phyloP scores from a whole-genome alignment of 1,140 invertebrate species.

The Drosophila auraria region DNA sequence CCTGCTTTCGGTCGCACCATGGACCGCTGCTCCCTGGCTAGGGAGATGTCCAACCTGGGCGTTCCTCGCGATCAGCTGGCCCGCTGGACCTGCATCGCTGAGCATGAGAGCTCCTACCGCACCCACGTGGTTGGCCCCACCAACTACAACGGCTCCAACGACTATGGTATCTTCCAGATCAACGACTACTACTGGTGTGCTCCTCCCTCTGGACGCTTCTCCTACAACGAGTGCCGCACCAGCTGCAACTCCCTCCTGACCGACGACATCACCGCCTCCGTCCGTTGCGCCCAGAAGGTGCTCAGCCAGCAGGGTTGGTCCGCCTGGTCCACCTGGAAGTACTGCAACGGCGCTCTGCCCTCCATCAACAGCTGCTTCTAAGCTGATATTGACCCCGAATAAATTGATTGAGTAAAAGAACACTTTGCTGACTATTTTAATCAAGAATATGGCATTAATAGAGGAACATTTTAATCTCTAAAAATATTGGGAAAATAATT shows the following conservation, averaged over 20 bases:
- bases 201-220: slow-evolving; percentile 60
- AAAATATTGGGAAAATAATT: background rate
- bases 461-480: background rate
- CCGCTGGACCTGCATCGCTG: slow-evolving; percentile 53
- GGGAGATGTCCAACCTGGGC: slow-evolving; percentile 72
- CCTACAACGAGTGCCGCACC: slow-evolving; percentile 61
- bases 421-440: background rate
- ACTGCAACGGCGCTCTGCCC: slow-evolving; percentile 59
- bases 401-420: slow-evolving; percentile 9
- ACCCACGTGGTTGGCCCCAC: slow-evolving; percentile 39
- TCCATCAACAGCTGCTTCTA: slow-evolving; percentile 67
- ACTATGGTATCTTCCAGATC: slow-evolving; percentile 82
- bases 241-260: slow-evolving; percentile 63
- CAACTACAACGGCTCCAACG: slow-evolving; percentile 72
- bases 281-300: slow-evolving; percentile 71
- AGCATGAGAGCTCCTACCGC: too few species aligned
- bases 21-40: slow-evolving; percentile 77
- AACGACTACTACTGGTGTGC: slow-evolving; percentile 79
- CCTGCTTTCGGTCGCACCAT: slow-evolving; percentile 70
- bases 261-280: slow-evolving; percentile 67
- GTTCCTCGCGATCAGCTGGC: slow-evolving; percentile 65
- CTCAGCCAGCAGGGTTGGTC: slow-evolving; percentile 70
- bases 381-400: slow-evolving; percentile 12
- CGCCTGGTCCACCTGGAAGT: slow-evolving; percentile 74
- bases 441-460: too few species aligned